These are phyloP conservation scores for Sphecodes monilicornis DNA, from an alignment of 2,888 invertebrate species.

Conservation along the genomic window DNA sequence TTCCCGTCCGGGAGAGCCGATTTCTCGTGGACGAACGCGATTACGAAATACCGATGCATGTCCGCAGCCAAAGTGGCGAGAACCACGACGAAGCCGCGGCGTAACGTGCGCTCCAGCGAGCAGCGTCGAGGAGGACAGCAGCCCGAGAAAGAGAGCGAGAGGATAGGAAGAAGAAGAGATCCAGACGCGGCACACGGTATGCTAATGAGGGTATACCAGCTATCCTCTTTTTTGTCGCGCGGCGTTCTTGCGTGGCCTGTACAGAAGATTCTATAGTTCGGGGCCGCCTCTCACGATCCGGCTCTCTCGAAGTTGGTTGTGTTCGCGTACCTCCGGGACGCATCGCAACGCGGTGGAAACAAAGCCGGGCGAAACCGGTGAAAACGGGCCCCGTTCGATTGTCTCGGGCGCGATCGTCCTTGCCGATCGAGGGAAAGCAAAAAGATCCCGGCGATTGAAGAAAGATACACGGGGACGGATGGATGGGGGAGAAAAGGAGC, in stretches of 20 bases:
- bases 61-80: slow-evolving; percentile 32
- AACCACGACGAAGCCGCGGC: slow-evolving; percentile 30
- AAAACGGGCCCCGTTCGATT: slow-evolving; percentile 64
- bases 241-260: slow-evolving; percentile 43
- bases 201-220: slow-evolving; percentile 51
- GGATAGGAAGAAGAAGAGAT: slow-evolving; percentile 20
- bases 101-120: neutral
- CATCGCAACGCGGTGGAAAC: slow-evolving; percentile 55
- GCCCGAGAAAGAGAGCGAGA: neutral
- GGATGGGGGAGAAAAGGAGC: neutral
- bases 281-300: slow-evolving; percentile 48
- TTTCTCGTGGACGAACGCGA: slow-evolving; percentile 17
- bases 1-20: neutral
- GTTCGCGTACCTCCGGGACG: slow-evolving; percentile 7
- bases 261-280: slow-evolving; percentile 47
- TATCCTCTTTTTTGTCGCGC: slow-evolving; percentile 36
- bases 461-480: neutral
- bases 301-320: slow-evolving; percentile 47
- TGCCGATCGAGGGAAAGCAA: slow-evolving; percentile 30
- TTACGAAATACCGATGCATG: slow-evolving; percentile 28
- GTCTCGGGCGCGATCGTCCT: slow-evolving; percentile 28
- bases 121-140: neutral
- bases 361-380: slow-evolving; percentile 63
- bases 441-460: neutral
- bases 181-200: slow-evolving; percentile 56